A percentile compares a stretch with the other conserved stretches of the same genome.
Conservation (phyloP, 2,888 invertebrate genomes). For the Ariolimax columbianus region DNA sequence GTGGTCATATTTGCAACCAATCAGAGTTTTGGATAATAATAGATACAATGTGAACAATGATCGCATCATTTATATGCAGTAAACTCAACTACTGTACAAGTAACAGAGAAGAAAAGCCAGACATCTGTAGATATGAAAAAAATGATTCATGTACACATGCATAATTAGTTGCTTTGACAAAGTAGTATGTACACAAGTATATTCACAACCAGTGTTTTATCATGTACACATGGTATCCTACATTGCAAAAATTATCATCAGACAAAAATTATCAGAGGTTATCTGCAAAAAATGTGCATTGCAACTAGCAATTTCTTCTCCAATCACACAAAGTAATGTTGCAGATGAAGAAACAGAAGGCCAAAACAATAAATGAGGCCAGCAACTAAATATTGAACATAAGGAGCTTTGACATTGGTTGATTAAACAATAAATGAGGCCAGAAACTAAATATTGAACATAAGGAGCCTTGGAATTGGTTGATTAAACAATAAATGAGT, state of each 20-base stretch:
- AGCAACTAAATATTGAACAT: neutral
- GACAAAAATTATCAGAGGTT: neutral
- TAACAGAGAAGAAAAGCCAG: neutral
- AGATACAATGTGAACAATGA: neutral
- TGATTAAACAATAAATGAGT: too few relatives aligned
- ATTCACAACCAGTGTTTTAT: slow-evolving; percentile 42
- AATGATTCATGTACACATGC: slow-evolving; percentile 20
- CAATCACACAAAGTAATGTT: neutral
- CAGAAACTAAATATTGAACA: too few relatives aligned
- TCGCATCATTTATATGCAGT: neutral
- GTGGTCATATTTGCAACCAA: neutral
- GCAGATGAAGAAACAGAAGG: neutral
- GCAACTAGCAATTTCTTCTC: neutral
- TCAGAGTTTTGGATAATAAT: neutral
- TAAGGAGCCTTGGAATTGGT: too few relatives aligned
- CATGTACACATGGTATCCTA: slow-evolving; percentile 3
- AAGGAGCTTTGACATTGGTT: too few relatives aligned
- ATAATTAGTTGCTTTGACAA: slow-evolving; percentile 2
- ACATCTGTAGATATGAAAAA: slow-evolving; percentile 7
- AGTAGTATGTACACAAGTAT: slow-evolving; percentile 4
- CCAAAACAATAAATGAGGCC: neutral
- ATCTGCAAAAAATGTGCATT: neutral
- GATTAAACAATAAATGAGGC: too few relatives aligned
- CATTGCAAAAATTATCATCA: neutral
- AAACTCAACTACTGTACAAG: neutral